Conservation (phyloP, 1,140 invertebrate genomes). For the Eciton burchellii region DNA sequence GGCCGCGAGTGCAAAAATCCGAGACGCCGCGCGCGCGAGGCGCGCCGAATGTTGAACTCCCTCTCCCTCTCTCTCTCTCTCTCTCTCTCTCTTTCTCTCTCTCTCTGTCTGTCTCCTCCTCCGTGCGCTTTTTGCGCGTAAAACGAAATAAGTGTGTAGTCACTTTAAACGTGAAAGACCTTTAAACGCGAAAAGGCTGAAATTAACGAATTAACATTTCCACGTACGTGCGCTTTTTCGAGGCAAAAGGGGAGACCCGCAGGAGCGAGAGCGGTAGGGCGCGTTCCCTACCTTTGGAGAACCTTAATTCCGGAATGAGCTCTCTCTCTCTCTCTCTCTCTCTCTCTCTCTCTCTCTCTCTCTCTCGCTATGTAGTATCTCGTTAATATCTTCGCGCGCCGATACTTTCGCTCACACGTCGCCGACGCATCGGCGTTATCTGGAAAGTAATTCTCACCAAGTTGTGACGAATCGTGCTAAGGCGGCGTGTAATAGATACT, state of each 20-base stretch:
- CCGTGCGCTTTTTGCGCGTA: constrained; percentile 44
- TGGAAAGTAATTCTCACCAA: background rate
- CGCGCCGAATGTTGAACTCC: background rate
- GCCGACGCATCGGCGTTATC: background rate
- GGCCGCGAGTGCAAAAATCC: constrained; percentile 28
- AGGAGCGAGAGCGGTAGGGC: constrained; percentile 33
- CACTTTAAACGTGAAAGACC: constrained; percentile 61
- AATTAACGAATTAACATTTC: constrained; percentile 63
- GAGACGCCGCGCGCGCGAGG: constrained; percentile 22
- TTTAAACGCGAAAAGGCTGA: constrained; percentile 61
- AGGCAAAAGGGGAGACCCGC: constrained; percentile 37
- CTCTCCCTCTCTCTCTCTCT: background rate
- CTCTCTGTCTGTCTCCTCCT: constrained; percentile 18
- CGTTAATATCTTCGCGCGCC: constrained; percentile 20
- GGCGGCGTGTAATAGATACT: background rate
- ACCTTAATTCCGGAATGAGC: constrained; percentile 30
- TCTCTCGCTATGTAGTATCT: no score
- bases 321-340: constrained; percentile 35
- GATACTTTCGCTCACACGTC: background rate
- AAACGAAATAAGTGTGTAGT: constrained; percentile 61
- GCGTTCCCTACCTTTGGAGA: constrained; percentile 4
- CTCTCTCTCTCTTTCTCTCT: constrained; percentile 23
- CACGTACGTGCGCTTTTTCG: constrained; percentile 51
- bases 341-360: no score
- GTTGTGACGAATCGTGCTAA: background rate